Evolutionary conservation across 2,888 invertebrate species (phyloP).

Genomic region (Drosophila lacicola): DNA sequence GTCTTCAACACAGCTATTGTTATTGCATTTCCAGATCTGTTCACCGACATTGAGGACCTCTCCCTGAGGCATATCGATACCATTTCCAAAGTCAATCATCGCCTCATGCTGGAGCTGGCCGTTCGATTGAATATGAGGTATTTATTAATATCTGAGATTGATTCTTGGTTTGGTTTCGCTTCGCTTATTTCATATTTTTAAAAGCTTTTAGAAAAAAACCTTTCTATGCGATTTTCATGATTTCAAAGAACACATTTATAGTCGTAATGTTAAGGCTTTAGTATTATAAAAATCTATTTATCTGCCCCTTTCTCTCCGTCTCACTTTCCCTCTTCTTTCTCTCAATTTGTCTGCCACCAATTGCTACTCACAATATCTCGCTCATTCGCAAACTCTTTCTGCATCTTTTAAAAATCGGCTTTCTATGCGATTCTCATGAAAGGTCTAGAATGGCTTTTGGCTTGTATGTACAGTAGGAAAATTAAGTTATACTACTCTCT

Average conservation of each 20-base stretch:
- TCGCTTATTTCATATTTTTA: background rate
- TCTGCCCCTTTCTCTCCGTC: too few species aligned
- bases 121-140: slow-evolving; percentile 85
- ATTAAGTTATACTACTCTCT: background rate
- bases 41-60: slow-evolving; percentile 83
- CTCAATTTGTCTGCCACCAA: background rate
- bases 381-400: background rate
- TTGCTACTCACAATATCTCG: too few species aligned
- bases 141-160: background rate
- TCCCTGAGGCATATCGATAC: slow-evolving; percentile 84
- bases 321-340: slow-evolving; percentile 6
- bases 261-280: too few species aligned
- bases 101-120: slow-evolving; percentile 81
- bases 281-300: too few species aligned
- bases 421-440: background rate
- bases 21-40: slow-evolving; percentile 84
- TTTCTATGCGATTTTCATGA: background rate
- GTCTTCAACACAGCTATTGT: slow-evolving; percentile 82
- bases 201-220: background rate
- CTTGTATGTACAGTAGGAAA: too few species aligned
- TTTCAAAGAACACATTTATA: too few species aligned
- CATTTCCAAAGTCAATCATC: slow-evolving; percentile 85
- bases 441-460: too few species aligned
- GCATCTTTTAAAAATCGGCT: background rate
- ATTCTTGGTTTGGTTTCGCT: background rate